Base-by-base conservation (phyloP, 2,888 invertebrate genomes). In the Lasioglossum morio region DNA sequence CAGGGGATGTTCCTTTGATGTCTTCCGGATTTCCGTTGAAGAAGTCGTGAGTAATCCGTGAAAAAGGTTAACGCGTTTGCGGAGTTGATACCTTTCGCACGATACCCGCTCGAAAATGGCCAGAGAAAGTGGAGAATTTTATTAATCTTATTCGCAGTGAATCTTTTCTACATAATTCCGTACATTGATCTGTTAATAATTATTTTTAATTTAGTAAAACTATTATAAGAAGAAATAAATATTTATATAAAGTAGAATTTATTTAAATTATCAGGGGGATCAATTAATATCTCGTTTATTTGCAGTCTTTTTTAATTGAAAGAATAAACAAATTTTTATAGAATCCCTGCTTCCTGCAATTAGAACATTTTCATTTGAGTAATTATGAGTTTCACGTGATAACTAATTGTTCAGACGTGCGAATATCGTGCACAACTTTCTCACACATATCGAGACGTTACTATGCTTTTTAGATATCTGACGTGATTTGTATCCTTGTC, bases 1-100 rank as follows among this genome's bases (percentile, higher is more conserved):
- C 63, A 27, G 10, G 23, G 72, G 75, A 37, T 60, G 60, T 43
- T n/a, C 43, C 43, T 48, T 66, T 48, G 40, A 81, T 63, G 66
- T 76, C 46, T 69, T 63, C 14, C 72, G 46, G 60, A 19, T n/a
- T 34, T 19, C 16, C 40, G 12, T 69, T 16, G n/a, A 72, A 46
- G 40, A 72, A 70, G n/a, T n/a, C n/a, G 23, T 43, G n/a, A 79
- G 7, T 34, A 66, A 66, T 34, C 34, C 34, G 10, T 10, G 34
- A 4, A 23, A 66, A 66, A 30, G 34, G 30, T 66, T 66, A 34
- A 66, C 34, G 19, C 66, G 1, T 34, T 66, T 34, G 19, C 34
- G 19, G 19, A 66, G 1, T 8, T 8, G 7, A 60, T 5, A 27
- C 5, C 27, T 27, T 60, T 27, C 12, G 5, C 27, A 14, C 4